These are phyloP conservation scores for Poecilia picta DNA, from an alignment of 2,797 vertebrate genomes.

Conservation along the genomic window DNA sequence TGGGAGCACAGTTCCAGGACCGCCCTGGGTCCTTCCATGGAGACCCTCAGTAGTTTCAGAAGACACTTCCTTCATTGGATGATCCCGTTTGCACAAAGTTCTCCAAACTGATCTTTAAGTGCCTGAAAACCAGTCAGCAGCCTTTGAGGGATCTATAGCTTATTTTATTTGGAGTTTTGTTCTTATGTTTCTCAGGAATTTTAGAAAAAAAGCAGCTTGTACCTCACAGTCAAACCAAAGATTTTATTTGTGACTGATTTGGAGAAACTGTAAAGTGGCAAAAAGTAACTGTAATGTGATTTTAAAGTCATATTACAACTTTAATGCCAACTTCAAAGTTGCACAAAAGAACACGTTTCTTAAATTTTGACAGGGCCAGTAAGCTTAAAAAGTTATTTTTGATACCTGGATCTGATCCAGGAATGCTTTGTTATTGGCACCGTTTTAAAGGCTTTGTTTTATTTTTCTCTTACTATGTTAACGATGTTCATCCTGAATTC, in stretches of 20 bases:
- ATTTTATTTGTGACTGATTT: conserved; percentile 13
- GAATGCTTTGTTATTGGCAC: background rate
- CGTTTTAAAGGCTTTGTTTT: background rate
- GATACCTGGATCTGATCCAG: conserved; percentile 50
- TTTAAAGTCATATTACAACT: conserved; percentile 3
- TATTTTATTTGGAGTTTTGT: background rate
- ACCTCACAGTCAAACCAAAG: conserved; percentile 57
- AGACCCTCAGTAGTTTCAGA: conserved; percentile 30
- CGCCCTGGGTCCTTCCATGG: conserved; percentile 33
- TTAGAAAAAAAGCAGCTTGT: conserved; percentile 7
- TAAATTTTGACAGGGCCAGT: background rate
- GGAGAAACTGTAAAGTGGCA: conserved; percentile 5
- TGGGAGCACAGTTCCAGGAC: conserved; percentile 46
- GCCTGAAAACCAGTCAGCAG: conserved; percentile 48
- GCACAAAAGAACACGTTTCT: background rate
- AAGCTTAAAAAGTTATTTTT: conserved; percentile 57
- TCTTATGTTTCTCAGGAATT: conserved; percentile 52
- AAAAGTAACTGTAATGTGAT: conserved; percentile 34
- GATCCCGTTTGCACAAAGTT: conserved; percentile 30
- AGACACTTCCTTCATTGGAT: background rate
- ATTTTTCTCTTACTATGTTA: background rate
- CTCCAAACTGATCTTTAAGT: conserved; percentile 49
- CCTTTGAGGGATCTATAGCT: background rate
- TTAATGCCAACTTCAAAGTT: background rate
- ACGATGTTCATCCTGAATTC: background rate